phyloP scores from a whole-genome alignment of 2,113 vertebrate species.

The Chiloscyllium plagiosum region DNA sequence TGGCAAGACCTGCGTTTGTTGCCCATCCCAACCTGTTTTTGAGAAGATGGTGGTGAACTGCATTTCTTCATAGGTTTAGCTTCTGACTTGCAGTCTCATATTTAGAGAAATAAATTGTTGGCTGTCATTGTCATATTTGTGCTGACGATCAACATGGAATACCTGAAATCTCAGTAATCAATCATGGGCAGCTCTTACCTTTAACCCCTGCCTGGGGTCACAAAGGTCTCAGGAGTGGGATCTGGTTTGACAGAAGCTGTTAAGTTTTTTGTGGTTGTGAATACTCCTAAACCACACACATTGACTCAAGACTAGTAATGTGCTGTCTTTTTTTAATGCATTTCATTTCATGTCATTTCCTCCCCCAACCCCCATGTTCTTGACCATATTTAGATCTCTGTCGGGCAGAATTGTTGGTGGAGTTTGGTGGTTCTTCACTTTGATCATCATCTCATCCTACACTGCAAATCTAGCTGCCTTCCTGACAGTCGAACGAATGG shows the following conservation, averaged over 20 bases:
- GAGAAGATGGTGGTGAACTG: background rate
- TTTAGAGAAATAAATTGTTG: background rate
- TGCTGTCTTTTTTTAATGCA: background rate
- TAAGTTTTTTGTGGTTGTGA: background rate
- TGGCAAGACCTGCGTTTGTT: background rate
- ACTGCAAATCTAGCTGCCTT: constrained; percentile 98
- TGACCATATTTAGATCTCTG: constrained; percentile 68
- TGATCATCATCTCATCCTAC: constrained; percentile 99
- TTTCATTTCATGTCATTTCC: background rate
- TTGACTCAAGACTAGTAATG: background rate
- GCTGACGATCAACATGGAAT: background rate
- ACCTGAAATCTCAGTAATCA: background rate
- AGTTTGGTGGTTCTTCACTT: constrained; percentile 99
- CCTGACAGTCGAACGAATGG: constrained; percentile 97
- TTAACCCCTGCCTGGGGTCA: background rate
- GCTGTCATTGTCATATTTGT: background rate
- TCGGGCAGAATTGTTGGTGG: constrained; percentile 94
- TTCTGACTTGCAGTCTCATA: background rate
- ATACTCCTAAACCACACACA: background rate
- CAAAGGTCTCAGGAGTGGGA: background rate
- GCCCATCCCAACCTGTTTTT: background rate
- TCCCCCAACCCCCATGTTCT: constrained; percentile 37
- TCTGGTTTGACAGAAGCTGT: background rate
- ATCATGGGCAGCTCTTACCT: background rate
- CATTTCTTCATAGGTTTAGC: background rate